phyloP scores from a whole-genome alignment of 2,113 vertebrate species.

The Trogon surrucura region DNA sequence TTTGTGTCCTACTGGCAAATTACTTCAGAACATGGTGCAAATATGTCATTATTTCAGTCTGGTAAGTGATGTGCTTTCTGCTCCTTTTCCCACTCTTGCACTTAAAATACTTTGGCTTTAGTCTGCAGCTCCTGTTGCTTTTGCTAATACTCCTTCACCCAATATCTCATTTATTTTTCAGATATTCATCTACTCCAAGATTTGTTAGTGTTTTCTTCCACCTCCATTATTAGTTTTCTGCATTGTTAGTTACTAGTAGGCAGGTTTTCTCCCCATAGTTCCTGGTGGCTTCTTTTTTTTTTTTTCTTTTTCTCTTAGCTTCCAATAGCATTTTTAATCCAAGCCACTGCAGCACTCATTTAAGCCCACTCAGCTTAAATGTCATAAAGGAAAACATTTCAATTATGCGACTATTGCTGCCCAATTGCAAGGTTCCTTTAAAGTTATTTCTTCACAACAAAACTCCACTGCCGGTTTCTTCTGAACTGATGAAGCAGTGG shows the following conservation, averaged over 20 bases:
- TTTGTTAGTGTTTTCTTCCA: accelerated
- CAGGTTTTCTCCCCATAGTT: not conserved
- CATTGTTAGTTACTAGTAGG: not conserved
- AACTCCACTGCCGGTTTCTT: not conserved
- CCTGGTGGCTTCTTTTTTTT: not conserved
- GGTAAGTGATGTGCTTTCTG: not conserved
- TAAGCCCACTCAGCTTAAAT: not conserved
- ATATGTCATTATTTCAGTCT: slow-evolving; percentile 14
- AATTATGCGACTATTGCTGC: not conserved
- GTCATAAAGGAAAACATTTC: not conserved
- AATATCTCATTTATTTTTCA: not conserved
- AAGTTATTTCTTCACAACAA: not conserved
- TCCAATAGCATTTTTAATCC: not conserved
- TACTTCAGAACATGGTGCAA: slow-evolving; percentile 13
- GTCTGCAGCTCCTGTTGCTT: not conserved
- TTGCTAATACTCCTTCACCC: not conserved
- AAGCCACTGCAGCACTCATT: not conserved
- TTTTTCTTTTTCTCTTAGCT: not conserved
- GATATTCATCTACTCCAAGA: not conserved
- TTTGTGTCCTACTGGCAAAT: slow-evolving; percentile 37
- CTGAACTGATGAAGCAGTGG: not conserved
- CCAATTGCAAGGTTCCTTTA: not conserved
- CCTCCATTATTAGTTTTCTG: not conserved
- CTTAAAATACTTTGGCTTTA: not conserved
- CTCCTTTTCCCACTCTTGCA: not conserved